Evolutionary conservation across 2,113 vertebrate species (phyloP).

Genomic region (Lepisosteus oculatus): DNA sequence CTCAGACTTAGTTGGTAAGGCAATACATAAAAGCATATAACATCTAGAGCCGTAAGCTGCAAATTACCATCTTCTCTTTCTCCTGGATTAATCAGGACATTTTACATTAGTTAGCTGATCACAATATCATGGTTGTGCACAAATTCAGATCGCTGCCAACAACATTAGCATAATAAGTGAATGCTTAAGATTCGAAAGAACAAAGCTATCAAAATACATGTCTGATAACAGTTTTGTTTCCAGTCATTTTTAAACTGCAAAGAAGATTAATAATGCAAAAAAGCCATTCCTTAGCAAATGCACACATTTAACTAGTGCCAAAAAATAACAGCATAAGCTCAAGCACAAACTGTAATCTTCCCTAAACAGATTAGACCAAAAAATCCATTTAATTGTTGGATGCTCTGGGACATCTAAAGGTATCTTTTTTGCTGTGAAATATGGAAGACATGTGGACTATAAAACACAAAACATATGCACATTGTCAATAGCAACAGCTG

Average conservation of each 20-base stretch:
- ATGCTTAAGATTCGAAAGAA: conserved; percentile 16
- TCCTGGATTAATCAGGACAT: conserved; percentile 21
- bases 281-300: conserved; percentile 61
- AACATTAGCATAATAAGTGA: conserved; percentile 22
- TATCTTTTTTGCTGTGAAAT: conserved; percentile 77
- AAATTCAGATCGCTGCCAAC: background rate
- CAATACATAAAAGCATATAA: too few relatives aligned
- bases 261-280: conserved; percentile 67
- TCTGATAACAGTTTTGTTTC: conserved; percentile 17
- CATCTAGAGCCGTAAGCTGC: too few relatives aligned
- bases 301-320: conserved; percentile 55
- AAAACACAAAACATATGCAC: conserved; percentile 84
- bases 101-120: conserved; percentile 19
- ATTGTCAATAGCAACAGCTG: conserved; percentile 85
- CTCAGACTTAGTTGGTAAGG: too few relatives aligned
- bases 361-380: conserved; percentile 68
- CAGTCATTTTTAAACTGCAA: conserved; percentile 36
- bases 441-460: conserved; percentile 78
- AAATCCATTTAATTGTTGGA: conserved; percentile 51
- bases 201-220: conserved; percentile 26
- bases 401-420: conserved; percentile 65
- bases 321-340: conserved; percentile 52
- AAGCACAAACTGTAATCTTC: conserved; percentile 69
- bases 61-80: background rate
- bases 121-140: conserved; percentile 7